These are phyloP conservation scores for Brachionus manjavacas DNA, from an alignment of 1,140 invertebrate genomes.

Conservation along the genomic window DNA sequence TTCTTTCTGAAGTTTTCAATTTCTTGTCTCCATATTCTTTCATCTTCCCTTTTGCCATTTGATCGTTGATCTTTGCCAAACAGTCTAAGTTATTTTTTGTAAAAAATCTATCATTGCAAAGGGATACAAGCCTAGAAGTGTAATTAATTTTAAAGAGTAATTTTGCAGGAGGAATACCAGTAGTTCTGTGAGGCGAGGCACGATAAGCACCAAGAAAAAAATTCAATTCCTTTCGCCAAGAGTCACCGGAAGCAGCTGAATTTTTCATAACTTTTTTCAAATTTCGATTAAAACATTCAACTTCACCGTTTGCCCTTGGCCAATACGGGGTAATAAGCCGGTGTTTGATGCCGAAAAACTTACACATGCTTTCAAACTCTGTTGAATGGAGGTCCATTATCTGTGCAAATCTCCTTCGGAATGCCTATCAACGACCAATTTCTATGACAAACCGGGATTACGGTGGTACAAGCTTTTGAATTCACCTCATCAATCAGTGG, in stretches of 20 bases:
- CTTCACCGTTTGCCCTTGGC: constrained; percentile 44
- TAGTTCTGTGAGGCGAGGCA: background rate
- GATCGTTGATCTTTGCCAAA: background rate
- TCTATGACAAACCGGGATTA: constrained; percentile 5
- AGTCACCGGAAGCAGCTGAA: background rate
- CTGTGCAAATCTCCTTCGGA: constrained; percentile 43
- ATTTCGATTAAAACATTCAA: constrained; percentile 42
- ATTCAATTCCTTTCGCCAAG: background rate
- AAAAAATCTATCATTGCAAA: background rate
- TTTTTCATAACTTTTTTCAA: constrained; percentile 43
- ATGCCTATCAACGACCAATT: constrained; percentile 44
- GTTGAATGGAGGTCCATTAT: constrained; percentile 46
- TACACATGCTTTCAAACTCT: constrained; percentile 42
- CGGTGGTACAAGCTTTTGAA: constrained; percentile 34
- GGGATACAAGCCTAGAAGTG: background rate
- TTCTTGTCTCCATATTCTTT: constrained; percentile 4
- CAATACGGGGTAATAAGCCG: constrained; percentile 43
- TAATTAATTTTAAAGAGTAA: background rate
- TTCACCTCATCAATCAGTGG: constrained; percentile 46
- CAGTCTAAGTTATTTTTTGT: background rate
- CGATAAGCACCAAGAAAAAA: background rate
- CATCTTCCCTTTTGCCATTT: background rate
- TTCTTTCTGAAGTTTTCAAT: background rate
- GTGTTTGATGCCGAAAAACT: constrained; percentile 42
- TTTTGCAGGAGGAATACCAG: background rate